Evolutionary conservation across 2,888 invertebrate species (phyloP).

Genomic region (Andrena marginata): DNA sequence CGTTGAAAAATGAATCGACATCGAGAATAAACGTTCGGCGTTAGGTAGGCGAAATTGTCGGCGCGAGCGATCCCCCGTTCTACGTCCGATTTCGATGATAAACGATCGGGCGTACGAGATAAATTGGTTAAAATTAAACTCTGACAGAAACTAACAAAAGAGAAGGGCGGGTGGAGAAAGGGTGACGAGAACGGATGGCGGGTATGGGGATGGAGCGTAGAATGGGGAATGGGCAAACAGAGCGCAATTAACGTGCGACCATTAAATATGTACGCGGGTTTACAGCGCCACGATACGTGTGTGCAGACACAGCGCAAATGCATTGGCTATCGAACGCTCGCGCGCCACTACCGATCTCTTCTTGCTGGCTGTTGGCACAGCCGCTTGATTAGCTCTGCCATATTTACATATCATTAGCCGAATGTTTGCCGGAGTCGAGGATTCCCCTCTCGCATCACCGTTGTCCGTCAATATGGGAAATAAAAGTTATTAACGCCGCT

Average conservation of each 20-base stretch:
- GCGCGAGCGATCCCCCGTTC: conserved; percentile 25
- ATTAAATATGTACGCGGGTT: conserved; percentile 82
- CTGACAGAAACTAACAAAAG: conserved; percentile 72
- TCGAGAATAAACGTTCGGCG: background rate
- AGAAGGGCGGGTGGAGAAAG: conserved; percentile 67
- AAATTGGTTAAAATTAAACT: conserved; percentile 83
- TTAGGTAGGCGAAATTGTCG: background rate
- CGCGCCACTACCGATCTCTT: conserved; percentile 76
- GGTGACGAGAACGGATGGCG: conserved; percentile 65
- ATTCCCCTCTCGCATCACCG: conserved; percentile 69
- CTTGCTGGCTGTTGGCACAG: conserved; percentile 80
- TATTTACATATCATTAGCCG: conserved; percentile 85
- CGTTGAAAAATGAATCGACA: background rate
- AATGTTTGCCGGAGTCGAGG: conserved; percentile 82
- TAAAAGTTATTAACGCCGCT: conserved; percentile 50
- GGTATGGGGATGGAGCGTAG: conserved; percentile 68
- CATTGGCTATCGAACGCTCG: conserved; percentile 80
- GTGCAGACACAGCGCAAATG: conserved; percentile 75
- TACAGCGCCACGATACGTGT: conserved; percentile 69
- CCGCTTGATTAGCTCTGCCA: conserved; percentile 84
- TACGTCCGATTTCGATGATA: conserved; percentile 69
- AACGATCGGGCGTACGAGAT: conserved; percentile 75
- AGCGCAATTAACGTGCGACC: conserved; percentile 82
- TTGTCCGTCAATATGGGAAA: conserved; percentile 56
- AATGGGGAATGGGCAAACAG: conserved; percentile 81